Evolutionary conservation across 2,113 vertebrate genomes (phyloP).

Genomic region (Addax nasomaculatus): DNA sequence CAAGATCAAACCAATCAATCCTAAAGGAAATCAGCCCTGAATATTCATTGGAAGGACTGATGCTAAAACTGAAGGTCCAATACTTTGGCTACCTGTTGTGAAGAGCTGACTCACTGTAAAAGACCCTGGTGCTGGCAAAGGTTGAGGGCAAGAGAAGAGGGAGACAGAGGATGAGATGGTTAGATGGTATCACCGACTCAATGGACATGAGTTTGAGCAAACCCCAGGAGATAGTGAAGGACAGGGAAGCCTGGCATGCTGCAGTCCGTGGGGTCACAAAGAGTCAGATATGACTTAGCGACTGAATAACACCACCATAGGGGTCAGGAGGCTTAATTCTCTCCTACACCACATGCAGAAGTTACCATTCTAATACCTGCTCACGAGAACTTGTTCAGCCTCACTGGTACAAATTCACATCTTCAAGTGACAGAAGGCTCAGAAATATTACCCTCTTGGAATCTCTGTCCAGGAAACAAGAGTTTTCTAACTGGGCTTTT

Average conservation of each 20-base stretch:
- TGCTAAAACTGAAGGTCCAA: not conserved
- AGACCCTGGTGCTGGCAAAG: not conserved
- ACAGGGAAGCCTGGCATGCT: not conserved
- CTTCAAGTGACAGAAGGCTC: constrained; percentile 35
- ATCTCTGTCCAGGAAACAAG: constrained; percentile 33
- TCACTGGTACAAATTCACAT: not conserved
- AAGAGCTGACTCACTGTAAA: not conserved
- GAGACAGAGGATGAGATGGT: not conserved
- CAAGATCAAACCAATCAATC: not conserved
- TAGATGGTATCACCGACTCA: not conserved
- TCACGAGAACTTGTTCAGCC: not conserved
- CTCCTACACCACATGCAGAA: not conserved
- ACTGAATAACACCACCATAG: not conserved
- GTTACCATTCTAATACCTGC: not conserved
- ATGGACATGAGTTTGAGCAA: not conserved
- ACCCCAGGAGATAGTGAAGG: not conserved
- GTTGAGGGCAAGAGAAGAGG: not conserved
- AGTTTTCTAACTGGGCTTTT: constrained; percentile 48
- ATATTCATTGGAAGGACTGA: not conserved
- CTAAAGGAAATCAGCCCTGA: not conserved
- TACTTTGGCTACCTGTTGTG: not conserved
- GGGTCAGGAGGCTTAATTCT: not conserved
- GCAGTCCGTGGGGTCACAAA: not conserved
- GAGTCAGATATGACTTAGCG: not conserved
- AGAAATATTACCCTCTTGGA: not conserved